Evolutionary conservation across 1,140 invertebrate species (phyloP), one percentile per base, ranked within the genome.

Genomic region (Brachionus asplanchnoidis): DNA sequence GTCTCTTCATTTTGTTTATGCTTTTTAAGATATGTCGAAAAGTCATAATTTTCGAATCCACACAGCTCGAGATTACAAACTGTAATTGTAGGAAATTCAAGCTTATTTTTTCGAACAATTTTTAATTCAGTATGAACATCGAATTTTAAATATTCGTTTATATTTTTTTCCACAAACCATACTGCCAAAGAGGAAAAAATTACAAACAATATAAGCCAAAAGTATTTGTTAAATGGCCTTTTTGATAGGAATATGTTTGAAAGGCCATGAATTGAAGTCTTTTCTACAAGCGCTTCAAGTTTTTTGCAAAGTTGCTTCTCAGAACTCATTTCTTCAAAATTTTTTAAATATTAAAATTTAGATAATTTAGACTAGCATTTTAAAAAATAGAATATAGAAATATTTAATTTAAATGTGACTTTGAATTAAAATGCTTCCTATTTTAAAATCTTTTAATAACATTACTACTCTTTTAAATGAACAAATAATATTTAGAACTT

Each of bases 81-180:
- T 53, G 78, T 80, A 36, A 80, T 20, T 12, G 78, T 60, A 26
- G 78, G 78, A 56, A 80, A 80, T 36, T 80, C 78, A 14, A 80
- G 23, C 40, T 80, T 12, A 36, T 56, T 40, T 53, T 80, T 42
- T 53, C 11, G 1, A 14, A 32, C 23, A 56, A 80, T 36, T 53
- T 80, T 40, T 12, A 80, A 23, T 4, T 60, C 78, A 17, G 78
- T 80, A 26, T 80, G 11, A 23, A 65, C 78, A 8, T 80, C 78
- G 46, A 8, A 80, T 28, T 56, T 65, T 17, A 56, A 56, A 40
- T 60, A 80, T 23, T 56, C 50, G 1, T 7, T 20, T 20, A 80
- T 23, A 56, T 20, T 56, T 14, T 28, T 65, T 60, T n/a, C 6
- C 46, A 65, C 42, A 80, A 80, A 65, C 44, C 28, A 36, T 0